Conservation (phyloP, 2,797 vertebrate genomes). For the Cyclura pinguis region DNA sequence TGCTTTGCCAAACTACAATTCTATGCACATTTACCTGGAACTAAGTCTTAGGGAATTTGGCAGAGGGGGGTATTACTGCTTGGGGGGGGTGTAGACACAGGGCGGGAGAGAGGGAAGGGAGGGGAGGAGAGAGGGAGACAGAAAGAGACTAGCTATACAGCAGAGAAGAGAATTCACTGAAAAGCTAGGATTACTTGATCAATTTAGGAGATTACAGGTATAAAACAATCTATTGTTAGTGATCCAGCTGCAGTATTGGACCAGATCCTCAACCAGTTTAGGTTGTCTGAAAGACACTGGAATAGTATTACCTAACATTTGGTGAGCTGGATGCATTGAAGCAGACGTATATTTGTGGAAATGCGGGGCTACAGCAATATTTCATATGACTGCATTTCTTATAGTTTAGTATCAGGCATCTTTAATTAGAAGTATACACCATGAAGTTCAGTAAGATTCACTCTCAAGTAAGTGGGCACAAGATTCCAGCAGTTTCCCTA, state of each 20-base stretch:
- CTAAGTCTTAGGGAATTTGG: background rate
- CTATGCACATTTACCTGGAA: background rate
- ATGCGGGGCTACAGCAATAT: too few relatives aligned
- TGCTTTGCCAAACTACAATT: background rate
- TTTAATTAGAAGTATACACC: conserved; percentile 3
- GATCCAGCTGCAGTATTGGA: background rate
- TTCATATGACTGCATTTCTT: conserved; percentile 7
- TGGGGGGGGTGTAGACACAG: too few relatives aligned
- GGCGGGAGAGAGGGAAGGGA: too few relatives aligned
- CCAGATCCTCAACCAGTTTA: background rate
- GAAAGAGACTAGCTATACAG: too few relatives aligned
- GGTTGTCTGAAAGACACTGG: background rate
- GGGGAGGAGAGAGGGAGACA: too few relatives aligned
- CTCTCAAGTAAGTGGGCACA: background rate
- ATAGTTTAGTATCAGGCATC: background rate
- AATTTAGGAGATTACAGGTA: background rate
- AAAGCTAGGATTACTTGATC: background rate
- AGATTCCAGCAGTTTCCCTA: background rate
- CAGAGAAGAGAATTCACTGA: background rate
- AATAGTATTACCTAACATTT: background rate
- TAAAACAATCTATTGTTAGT: background rate
- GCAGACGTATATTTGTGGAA: background rate
- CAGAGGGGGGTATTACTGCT: too few relatives aligned
- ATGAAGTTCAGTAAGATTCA: background rate
- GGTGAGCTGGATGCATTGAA: background rate